phyloP scores from a whole-genome alignment of 2,797 vertebrate species.

The Cyclura pinguis region DNA sequence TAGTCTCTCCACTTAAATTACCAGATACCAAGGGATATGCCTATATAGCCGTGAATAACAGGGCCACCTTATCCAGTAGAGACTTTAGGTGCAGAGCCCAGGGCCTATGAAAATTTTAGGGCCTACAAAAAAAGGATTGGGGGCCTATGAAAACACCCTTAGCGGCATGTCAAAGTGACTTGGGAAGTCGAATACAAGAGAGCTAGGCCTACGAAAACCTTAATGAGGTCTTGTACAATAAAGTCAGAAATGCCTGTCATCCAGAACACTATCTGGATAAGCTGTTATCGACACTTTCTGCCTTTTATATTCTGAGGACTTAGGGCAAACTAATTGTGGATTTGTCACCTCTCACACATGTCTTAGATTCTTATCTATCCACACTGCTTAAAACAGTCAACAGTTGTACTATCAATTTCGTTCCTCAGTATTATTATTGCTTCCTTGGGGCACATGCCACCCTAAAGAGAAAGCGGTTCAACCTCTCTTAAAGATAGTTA shows the following conservation, averaged over 20 bases:
- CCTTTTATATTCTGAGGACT: neutral
- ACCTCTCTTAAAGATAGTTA: neutral
- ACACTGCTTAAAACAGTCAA: neutral
- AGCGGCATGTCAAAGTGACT: no score
- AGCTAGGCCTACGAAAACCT: no score
- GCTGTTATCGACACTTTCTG: neutral
- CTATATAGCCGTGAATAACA: neutral
- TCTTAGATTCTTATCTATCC: neutral
- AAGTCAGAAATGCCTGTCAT: neutral
- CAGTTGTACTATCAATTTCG: neutral
- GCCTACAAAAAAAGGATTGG: no score
- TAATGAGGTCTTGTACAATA: no score
- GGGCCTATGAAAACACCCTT: no score
- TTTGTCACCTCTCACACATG: neutral
- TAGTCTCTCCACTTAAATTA: neutral
- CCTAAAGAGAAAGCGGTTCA: neutral
- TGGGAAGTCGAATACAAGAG: no score
- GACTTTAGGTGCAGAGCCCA: no score
- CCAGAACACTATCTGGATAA: neutral
- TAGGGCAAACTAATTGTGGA: neutral
- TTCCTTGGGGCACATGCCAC: neutral
- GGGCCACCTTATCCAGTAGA: no score
- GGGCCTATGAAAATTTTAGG: no score
- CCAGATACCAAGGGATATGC: neutral
- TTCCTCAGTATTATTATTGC: neutral